A percentile compares a stretch with the other conserved stretches of the same genome.
phyloP scores from a whole-genome alignment of 2,797 vertebrate species.

The Danio choprae region DNA sequence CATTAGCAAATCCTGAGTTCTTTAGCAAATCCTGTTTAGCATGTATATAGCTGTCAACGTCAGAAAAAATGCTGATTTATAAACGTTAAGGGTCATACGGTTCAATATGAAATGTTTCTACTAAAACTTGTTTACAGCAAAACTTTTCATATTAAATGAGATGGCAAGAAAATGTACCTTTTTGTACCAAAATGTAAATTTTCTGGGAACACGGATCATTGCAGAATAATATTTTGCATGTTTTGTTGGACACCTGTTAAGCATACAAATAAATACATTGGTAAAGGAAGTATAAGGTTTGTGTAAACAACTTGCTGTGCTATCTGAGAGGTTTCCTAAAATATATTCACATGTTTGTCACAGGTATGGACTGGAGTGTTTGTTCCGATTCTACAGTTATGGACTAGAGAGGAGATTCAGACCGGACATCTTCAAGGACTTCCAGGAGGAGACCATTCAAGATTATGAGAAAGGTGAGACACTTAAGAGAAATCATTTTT shows the following conservation, averaged over 20 bases:
- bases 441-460: slow-evolving; percentile 92
- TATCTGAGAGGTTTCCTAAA: slow-evolving; percentile 1
- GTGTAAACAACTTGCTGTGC: background rate
- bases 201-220: background rate
- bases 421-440: slow-evolving; percentile 91
- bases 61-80: background rate
- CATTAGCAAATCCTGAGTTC: background rate
- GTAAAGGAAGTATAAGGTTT: background rate
- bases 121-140: no score
- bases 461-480: slow-evolving; percentile 92
- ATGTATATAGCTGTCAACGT: background rate
- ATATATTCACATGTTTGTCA: background rate
- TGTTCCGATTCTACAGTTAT: slow-evolving; percentile 97
- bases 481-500: background rate
- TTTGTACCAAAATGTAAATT: no score
- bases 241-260: background rate
- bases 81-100: background rate
- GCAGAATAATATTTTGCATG: background rate
- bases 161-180: background rate
- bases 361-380: slow-evolving; percentile 96
- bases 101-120: background rate
- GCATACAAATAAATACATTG: slow-evolving; percentile 11
- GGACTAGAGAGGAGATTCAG: slow-evolving; percentile 95
- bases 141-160: background rate
- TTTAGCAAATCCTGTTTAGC: no score